These are phyloP conservation scores for Papilio elwesi DNA, from an alignment of 2,888 invertebrate species.

Conservation along the genomic window DNA sequence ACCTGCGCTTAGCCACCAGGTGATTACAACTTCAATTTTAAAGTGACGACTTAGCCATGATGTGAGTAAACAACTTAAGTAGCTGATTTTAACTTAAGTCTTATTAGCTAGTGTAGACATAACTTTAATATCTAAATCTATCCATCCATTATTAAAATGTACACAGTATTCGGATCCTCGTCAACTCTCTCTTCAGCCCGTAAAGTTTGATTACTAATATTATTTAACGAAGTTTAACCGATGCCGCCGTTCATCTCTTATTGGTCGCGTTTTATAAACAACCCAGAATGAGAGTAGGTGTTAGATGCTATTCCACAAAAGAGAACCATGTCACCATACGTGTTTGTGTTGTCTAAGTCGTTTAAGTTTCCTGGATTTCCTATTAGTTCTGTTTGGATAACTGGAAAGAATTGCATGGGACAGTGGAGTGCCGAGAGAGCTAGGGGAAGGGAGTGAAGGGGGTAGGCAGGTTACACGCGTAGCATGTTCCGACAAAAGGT, in stretches of 20 bases:
- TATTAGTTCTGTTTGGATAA: too few relatives aligned
- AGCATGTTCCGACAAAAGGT: slow-evolving; percentile 56
- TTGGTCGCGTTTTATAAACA: too few relatives aligned
- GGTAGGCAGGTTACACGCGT: slow-evolving; percentile 45
- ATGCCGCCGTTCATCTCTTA: too few relatives aligned
- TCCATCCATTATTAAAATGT: neutral
- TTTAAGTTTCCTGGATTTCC: too few relatives aligned
- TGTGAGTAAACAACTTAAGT: neutral
- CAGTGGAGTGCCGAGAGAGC: neutral
- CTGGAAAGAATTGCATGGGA: neutral
- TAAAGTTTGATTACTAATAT: too few relatives aligned
- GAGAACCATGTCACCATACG: too few relatives aligned
- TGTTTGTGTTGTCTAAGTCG: too few relatives aligned
- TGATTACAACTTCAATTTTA: neutral
- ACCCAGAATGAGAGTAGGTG: too few relatives aligned
- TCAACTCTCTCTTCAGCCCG: too few relatives aligned
- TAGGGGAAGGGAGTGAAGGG: slow-evolving; percentile 12
- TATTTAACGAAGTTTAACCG: too few relatives aligned
- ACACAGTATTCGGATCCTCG: too few relatives aligned
- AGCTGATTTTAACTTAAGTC: neutral
- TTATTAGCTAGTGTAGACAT: neutral
- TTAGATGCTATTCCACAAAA: too few relatives aligned
- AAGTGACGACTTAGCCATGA: slow-evolving; percentile 19
- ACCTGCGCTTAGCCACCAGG: neutral
- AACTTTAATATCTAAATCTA: neutral